Base-by-base conservation (phyloP, 2,113 vertebrate genomes). In the Tringa solitaria region DNA sequence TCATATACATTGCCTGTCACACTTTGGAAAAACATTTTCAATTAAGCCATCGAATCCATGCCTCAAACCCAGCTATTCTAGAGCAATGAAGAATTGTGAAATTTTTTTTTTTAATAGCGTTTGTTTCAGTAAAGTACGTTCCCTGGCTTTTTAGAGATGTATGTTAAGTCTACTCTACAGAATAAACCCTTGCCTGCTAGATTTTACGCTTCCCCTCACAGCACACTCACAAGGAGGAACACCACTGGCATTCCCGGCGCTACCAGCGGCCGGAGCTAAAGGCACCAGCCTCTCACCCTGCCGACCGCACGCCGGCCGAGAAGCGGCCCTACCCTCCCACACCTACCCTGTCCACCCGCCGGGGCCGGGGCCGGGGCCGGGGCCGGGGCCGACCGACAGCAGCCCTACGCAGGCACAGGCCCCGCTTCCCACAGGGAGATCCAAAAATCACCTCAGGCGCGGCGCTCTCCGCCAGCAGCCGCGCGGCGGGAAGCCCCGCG, bases 21-120 rank as follows among this genome's bases (percentile, higher is more conserved):
- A 0, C 24, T 73, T 30, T 27, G 5, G 48, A 50, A 72, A 72
- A 87, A 12, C 5, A 41, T 59, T 26, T 39, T 53, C n/a, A 50
- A 35, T 53, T 39, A 76, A 80, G n/a, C 14, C 2, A 20, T 32
- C 28, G 59, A 50, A 68, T 10, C 21, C 0, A 6, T 3, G 33
- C 24, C 6, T 51, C 11, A 27, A 74, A 57, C 1, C 0, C 18
- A 33, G 12, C 12, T 63, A 33, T 27, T 35, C 19, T 28, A 41
- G 41, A 33, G 27, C 32, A 80, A 30, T 0, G 1, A 0, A 0
- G 8, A 80, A 12, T 2, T 13, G 12, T 0, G 3, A 78, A 13
- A 4, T 54, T 53, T 5, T 51, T n/a, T n/a, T 60, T 72, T 41
- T 41, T 1, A 1, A 24, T 0, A 69, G 22, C n/a, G 15, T 15